phyloP scores from a whole-genome alignment of 1,140 invertebrate genomes.

The Sminthurinus signatus region DNA sequence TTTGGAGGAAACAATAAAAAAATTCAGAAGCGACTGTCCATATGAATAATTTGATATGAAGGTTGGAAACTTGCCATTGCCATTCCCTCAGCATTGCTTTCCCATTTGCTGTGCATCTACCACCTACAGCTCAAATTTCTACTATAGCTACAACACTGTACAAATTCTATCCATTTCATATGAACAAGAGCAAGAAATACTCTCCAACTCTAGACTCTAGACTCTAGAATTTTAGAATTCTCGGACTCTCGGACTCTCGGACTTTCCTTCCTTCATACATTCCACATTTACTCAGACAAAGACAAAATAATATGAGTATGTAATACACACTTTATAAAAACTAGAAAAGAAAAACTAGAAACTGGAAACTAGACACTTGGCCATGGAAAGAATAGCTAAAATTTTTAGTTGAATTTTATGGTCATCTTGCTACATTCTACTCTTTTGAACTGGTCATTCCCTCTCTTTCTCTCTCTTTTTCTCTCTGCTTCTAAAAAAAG shows the following conservation, averaged over 20 bases:
- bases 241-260: neutral
- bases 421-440: neutral
- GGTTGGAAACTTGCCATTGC: slow-evolving; percentile 3
- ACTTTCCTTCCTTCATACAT: no score
- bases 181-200: neutral
- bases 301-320: no score
- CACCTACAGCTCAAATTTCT: no score
- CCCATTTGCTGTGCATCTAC: no score
- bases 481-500: neutral
- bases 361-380: neutral
- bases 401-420: slow-evolving; percentile 16
- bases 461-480: neutral
- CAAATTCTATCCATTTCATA: no score
- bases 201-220: neutral
- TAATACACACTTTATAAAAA: no score
- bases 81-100: slow-evolving; percentile 1
- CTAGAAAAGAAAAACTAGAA: no score
- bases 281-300: neutral
- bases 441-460: slow-evolving; percentile 2
- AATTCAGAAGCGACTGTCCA: slow-evolving; percentile 21
- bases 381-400: slow-evolving; percentile 4
- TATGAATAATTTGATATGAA: slow-evolving; percentile 33
- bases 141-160: no score
- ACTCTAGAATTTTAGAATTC: neutral
- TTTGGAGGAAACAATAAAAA: slow-evolving; percentile 21